These are phyloP conservation scores for Halictus quadricinctus DNA, from an alignment of 2,888 invertebrate species.

Conservation along the genomic window DNA sequence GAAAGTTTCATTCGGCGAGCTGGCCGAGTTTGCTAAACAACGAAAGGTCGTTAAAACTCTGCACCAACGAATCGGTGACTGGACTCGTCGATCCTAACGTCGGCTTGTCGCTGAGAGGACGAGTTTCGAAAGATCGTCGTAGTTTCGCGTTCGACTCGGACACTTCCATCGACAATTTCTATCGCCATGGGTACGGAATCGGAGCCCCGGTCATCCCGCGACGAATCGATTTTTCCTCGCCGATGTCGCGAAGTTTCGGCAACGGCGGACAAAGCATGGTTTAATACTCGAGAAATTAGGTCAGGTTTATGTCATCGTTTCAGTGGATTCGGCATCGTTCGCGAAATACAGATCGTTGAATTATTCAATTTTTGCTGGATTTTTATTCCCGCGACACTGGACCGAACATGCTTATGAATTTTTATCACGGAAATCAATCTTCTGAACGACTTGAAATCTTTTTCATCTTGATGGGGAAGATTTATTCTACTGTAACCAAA, in stretches of 20 bases:
- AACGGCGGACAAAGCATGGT: neutral
- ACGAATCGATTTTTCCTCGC: neutral
- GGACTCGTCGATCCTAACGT: neutral
- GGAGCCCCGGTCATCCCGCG: neutral
- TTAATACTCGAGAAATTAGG: neutral
- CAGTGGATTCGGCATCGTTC: neutral
- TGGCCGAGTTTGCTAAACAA: neutral
- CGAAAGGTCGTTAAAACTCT: conserved; percentile 13
- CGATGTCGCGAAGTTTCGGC: neutral
- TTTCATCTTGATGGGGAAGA: neutral
- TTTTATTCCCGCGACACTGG: neutral
- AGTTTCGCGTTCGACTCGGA: neutral
- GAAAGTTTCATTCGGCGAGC: neutral
- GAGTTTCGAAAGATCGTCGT: conserved; percentile 16
- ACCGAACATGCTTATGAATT: neutral
- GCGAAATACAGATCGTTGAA: neutral
- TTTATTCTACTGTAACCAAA: neutral
- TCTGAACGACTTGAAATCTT: neutral
- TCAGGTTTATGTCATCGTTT: neutral
- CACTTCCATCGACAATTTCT: neutral
- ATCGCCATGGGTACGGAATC: neutral
- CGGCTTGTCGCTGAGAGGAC: neutral
- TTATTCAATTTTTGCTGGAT: neutral
- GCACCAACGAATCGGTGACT: neutral
- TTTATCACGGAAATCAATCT: neutral